These are phyloP conservation scores for Oscheius sp. DNA, from an alignment of 1,140 invertebrate genomes.

Conservation along the genomic window DNA sequence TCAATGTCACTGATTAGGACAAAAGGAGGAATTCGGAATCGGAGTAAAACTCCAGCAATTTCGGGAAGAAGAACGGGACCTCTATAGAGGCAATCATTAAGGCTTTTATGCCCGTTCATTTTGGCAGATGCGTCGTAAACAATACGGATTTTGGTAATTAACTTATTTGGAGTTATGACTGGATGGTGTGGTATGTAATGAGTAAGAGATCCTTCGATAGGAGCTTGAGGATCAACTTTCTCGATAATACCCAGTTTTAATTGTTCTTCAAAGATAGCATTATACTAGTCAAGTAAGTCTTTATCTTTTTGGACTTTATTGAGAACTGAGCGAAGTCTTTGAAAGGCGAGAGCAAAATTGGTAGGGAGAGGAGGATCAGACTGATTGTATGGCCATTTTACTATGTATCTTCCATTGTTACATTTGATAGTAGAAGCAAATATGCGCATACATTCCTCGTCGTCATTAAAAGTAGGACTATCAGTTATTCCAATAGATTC, in stretches of 20 bases:
- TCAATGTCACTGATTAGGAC: not conserved
- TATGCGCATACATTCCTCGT: not conserved
- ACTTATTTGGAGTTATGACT: conserved; percentile 18
- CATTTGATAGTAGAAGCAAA: not conserved
- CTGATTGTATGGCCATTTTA: not conserved
- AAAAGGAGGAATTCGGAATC: conserved; percentile 7
- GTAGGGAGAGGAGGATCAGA: not conserved
- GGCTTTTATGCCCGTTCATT: not conserved
- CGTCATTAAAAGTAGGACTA: not conserved
- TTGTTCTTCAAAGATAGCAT: not conserved
- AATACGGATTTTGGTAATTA: conserved; percentile 27
- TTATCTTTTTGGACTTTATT: not conserved
- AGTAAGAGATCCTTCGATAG: not conserved
- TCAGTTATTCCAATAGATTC: not conserved
- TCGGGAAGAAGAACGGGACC: conserved; percentile 35
- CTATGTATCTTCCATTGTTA: not conserved
- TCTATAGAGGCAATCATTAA: conserved; percentile 35
- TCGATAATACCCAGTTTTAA: not conserved
- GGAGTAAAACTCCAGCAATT: conserved; percentile 18
- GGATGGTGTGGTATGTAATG: conserved; percentile 33
- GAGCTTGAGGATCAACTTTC: conserved; percentile 2
- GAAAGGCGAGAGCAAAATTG: not conserved
- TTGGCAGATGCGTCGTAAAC: conserved; percentile 35
- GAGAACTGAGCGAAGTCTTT: not conserved
- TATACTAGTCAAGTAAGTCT: not conserved